A percentile compares a stretch with the other conserved stretches of the same genome.
These are phyloP conservation scores for Phyllostomus discolor DNA, from an alignment of 2,113 vertebrate species.

Conservation along the genomic window DNA sequence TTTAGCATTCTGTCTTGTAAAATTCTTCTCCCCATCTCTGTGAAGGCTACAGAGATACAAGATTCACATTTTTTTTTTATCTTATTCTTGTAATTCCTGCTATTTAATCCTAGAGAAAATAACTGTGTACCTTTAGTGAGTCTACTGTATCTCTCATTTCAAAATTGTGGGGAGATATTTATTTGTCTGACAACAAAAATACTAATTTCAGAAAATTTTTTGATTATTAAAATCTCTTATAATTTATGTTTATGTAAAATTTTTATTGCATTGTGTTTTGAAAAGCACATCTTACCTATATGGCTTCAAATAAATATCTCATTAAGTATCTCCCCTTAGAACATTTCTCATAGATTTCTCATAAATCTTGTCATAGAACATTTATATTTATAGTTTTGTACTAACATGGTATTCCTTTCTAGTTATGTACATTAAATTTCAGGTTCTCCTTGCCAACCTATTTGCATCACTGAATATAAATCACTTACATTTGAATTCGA, in stretches of 20 bases:
- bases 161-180: constrained; percentile 21
- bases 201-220: constrained; percentile 46
- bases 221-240: neutral
- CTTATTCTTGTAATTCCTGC: constrained; percentile 28
- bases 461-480: constrained; percentile 60
- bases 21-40: neutral
- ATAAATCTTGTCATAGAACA: neutral
- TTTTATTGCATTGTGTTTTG: constrained; percentile 1
- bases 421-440: constrained; percentile 66
- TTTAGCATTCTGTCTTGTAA: constrained; percentile 38
- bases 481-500: constrained; percentile 69
- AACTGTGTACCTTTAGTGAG: neutral
- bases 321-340: neutral
- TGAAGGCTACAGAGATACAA: neutral
- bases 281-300: neutral
- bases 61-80: neutral
- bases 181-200: constrained; percentile 51
- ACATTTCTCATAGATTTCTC: no score
- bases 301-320: neutral
- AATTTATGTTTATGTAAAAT: constrained; percentile 44
- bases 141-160: neutral
- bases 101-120: constrained; percentile 46
- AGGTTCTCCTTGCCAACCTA: constrained; percentile 57
- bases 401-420: constrained; percentile 44
- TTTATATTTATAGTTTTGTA: constrained; percentile 34